A percentile compares a stretch with the other conserved stretches of the same genome.
phyloP scores from a whole-genome alignment of 1,140 invertebrate genomes.

The Akabosia matsudoensis region DNA sequence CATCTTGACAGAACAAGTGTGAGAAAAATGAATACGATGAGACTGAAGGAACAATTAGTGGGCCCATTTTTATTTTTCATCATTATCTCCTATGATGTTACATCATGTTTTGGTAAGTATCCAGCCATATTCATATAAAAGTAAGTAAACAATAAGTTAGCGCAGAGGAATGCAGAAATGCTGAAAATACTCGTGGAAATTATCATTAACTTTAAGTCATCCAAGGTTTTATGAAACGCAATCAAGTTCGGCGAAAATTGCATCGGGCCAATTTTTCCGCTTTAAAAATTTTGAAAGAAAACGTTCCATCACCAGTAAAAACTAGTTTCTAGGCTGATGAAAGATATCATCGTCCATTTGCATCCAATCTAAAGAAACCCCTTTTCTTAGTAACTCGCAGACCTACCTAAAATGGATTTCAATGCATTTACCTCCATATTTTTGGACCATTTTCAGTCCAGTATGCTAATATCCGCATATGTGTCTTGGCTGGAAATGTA shows the following conservation, averaged over 20 bases:
- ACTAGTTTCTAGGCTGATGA: not conserved
- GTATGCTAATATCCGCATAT: conserved; percentile 1
- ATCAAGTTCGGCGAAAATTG: not conserved
- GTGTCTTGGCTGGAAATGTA: not conserved
- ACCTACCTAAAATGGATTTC: too few species aligned
- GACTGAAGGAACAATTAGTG: conserved; percentile 22
- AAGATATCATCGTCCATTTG: not conserved
- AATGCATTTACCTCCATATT: not conserved
- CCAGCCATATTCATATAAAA: not conserved
- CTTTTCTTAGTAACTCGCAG: not conserved
- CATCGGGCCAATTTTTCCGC: too few species aligned
- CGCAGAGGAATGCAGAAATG: too few species aligned
- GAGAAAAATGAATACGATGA: conserved; percentile 7
- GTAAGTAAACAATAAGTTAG: too few species aligned
- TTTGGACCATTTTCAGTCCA: not conserved
- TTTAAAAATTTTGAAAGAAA: too few species aligned
- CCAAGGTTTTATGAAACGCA: too few species aligned
- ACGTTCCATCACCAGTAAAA: not conserved
- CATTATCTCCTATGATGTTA: conserved; percentile 13
- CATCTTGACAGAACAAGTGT: not conserved
- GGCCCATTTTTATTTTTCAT: conserved; percentile 11
- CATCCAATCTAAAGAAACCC: conserved; percentile 14
- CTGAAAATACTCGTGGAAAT: not conserved
- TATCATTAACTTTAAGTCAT: too few species aligned
- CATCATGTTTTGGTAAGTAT: conserved; percentile 11